Evolutionary conservation across 2,888 invertebrate genomes (phyloP), one percentile per base, ranked within the genome.

Genomic region (Altica lythri): DNA sequence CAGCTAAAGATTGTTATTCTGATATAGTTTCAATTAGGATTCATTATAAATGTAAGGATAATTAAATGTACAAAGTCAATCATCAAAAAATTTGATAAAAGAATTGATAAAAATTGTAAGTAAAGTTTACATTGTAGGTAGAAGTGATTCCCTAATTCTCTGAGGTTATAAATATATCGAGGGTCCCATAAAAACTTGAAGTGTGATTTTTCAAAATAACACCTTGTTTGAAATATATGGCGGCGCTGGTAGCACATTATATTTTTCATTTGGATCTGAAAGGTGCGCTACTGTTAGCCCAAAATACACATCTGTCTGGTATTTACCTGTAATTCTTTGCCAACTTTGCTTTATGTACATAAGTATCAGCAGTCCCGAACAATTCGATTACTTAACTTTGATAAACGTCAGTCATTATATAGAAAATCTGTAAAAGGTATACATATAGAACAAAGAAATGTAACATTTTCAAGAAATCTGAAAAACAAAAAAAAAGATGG

Each of bases 191-290:
- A 25, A 46, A 16, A 35, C 44, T 35, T 51, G 51, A 47, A 53
- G 54, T 44, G 54, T 43, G 49, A 58, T 58, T 58, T 58, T 49
- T 44, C 47, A 52, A 58, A 58, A 55, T 46, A 58, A 19, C 58
- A 58, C 58, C 58, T 55, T 53, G 34, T 48, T n/a, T 35, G 16
- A 43, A 49, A 49, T 27, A 49, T 49, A 27, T 32, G 48, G 40
- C 48, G n/a, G n/a, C 40, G 30, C 19, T 22, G 34, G 18, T 35
- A 17, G 35, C 25, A 22, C 17, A 29, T 32, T 25, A 51, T 42
- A 34, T 43, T 46, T 37, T 42, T 46, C 46, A 27, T 44, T 43
- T 45, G 30, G 30, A 49, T 49, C 44, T 35, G 43, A 55, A 55
- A 55, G 51, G 55, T 55, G 55, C 51, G 55, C 55, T 55, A 55